These are phyloP conservation scores for Schizopygopsis malacanthus DNA, from an alignment of 2,797 vertebrate genomes.

Conservation along the genomic window DNA sequence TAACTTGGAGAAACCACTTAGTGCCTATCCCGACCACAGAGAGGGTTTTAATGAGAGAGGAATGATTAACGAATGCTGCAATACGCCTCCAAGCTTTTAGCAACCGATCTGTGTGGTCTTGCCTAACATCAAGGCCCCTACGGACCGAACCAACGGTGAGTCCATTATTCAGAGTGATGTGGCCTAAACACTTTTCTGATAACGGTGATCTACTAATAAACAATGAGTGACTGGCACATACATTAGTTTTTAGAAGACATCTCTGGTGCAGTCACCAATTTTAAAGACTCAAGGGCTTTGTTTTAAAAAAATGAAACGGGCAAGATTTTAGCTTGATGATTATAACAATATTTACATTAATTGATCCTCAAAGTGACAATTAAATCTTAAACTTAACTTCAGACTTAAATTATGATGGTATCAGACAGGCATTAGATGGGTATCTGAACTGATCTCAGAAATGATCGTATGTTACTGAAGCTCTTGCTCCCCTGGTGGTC, in stretches of 20 bases:
- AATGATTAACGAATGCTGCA: slow-evolving; percentile 49
- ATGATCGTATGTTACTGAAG: neutral
- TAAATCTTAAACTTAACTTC: neutral
- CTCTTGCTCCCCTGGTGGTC: slow-evolving; percentile 34
- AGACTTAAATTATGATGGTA: neutral
- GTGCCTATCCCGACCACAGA: slow-evolving; percentile 43
- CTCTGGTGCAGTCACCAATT: neutral
- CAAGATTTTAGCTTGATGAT: neutral
- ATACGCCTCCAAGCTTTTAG: slow-evolving; percentile 48
- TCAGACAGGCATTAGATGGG: neutral
- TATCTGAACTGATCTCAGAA: neutral
- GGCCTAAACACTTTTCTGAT: neutral
- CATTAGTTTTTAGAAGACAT: neutral
- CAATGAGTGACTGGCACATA: neutral
- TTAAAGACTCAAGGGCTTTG: neutral
- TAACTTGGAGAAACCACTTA: slow-evolving; percentile 53
- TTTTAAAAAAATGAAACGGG: neutral
- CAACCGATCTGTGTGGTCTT: slow-evolving; percentile 22
- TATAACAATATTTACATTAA: neutral
- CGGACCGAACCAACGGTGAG: neutral
- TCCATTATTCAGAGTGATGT: neutral
- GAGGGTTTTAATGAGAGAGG: slow-evolving; percentile 47
- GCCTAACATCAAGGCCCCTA: slow-evolving; percentile 5
- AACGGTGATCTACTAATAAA: neutral
- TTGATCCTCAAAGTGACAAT: neutral